These are phyloP conservation scores for Psettodes erumei DNA, from an alignment of 2,113 vertebrate species.

Conservation along the genomic window DNA sequence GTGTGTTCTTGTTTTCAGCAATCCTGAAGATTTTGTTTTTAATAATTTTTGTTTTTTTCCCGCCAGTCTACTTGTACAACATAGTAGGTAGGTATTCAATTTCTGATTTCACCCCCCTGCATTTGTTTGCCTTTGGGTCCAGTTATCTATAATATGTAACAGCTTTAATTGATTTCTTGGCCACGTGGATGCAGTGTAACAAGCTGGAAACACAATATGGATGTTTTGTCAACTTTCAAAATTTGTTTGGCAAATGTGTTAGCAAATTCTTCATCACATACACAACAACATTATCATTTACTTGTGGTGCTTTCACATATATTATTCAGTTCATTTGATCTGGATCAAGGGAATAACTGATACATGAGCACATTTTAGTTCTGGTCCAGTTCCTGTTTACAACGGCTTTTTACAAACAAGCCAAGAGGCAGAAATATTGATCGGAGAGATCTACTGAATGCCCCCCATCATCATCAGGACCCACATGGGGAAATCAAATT, in stretches of 20 bases:
- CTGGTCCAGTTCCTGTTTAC: background rate
- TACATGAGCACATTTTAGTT: background rate
- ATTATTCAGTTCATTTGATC: background rate
- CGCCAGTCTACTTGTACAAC: no score
- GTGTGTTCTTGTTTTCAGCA: no score
- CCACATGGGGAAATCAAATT: background rate
- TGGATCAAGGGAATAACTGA: background rate
- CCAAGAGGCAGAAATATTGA: background rate
- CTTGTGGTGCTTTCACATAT: background rate
- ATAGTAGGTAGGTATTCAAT: no score
- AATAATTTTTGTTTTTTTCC: no score
- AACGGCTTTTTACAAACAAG: background rate
- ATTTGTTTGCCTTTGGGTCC: no score
- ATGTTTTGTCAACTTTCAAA: slow-evolving; percentile 11
- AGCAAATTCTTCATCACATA: background rate
- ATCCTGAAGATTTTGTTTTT: no score
- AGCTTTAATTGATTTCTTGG: slow-evolving; percentile 24
- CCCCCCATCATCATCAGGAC: slow-evolving; percentile 2
- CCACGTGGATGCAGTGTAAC: background rate
- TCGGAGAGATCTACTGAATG: background rate
- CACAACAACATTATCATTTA: slow-evolving; percentile 3
- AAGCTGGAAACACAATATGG: slow-evolving; percentile 5
- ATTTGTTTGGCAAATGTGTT: background rate
- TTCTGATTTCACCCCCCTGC: no score
- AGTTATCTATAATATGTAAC: no score